These are phyloP conservation scores for Monarcha castaneiventris DNA, from an alignment of 2,113 vertebrate species.

Conservation along the genomic window DNA sequence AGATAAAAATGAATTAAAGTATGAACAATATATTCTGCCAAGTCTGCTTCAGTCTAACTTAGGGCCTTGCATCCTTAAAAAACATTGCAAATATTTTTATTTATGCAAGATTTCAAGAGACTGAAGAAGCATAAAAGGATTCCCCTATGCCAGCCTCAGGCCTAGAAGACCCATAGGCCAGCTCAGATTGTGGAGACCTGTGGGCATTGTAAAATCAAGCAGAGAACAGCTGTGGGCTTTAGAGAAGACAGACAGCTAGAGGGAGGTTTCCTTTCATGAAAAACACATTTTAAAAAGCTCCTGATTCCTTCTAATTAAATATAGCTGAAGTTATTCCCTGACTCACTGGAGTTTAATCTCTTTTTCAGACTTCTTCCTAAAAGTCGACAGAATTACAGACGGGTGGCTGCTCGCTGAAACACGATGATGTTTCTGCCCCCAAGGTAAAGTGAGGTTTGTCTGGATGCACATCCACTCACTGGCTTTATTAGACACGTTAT, in stretches of 20 bases:
- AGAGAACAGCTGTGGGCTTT: not conserved
- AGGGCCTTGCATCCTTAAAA: not conserved
- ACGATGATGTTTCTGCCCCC: not conserved
- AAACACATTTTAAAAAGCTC: not conserved
- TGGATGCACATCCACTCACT: not conserved
- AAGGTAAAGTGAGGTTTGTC: not conserved
- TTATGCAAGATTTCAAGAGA: not conserved
- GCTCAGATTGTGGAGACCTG: not conserved
- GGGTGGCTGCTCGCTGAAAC: not conserved
- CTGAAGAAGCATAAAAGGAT: not conserved
- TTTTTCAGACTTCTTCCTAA: not conserved
- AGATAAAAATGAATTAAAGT: not conserved
- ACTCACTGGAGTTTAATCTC: not conserved
- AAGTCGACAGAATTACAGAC: not conserved
- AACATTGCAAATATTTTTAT: not conserved
- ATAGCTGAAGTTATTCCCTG: not conserved
- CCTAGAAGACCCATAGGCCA: not conserved
- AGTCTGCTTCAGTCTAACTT: not conserved
- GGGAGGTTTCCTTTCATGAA: not conserved
- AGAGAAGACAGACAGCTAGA: not conserved
- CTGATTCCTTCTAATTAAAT: not conserved
- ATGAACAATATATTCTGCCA: not conserved
- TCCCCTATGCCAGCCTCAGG: fast-evolving
- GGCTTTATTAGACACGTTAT: not conserved
- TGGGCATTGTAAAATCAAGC: not conserved